These are phyloP conservation scores for Pan troglodytes DNA, from an alignment of 2,113 vertebrate genomes.

Conservation along the genomic window NHGRI_mPanTro3-v2.1_pri NC_072411.2:97994501-97995000, in stretches of 20 bases:
- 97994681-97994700: constrained; percentile 75
- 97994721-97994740: constrained; percentile 54
- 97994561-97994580: constrained; percentile 78
- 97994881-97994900: constrained; percentile 80
- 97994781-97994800: constrained; percentile 76
- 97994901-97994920: constrained; percentile 81
- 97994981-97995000: constrained; percentile 74
- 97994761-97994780: constrained; percentile 76
- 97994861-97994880: constrained; percentile 77
- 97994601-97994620: constrained; percentile 89
- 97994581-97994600: constrained; percentile 85
- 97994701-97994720: neutral
- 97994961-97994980: constrained; percentile 82
- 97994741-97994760: constrained; percentile 78
- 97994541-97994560: constrained; percentile 77
- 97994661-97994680: constrained; percentile 80
- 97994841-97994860: constrained; percentile 40
- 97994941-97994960: constrained; percentile 78
- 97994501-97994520: constrained; percentile 82
- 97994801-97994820: constrained; percentile 75
- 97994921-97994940: constrained; percentile 75
- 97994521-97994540: constrained; percentile 82
- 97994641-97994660: constrained; percentile 74
- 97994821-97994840: constrained; percentile 72
- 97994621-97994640: constrained; percentile 80